Percentiles rank a stretch among this genome's conserved stretches.
Conservation (phyloP, 2,888 invertebrate genomes). For the Pheosia tremula region DNA sequence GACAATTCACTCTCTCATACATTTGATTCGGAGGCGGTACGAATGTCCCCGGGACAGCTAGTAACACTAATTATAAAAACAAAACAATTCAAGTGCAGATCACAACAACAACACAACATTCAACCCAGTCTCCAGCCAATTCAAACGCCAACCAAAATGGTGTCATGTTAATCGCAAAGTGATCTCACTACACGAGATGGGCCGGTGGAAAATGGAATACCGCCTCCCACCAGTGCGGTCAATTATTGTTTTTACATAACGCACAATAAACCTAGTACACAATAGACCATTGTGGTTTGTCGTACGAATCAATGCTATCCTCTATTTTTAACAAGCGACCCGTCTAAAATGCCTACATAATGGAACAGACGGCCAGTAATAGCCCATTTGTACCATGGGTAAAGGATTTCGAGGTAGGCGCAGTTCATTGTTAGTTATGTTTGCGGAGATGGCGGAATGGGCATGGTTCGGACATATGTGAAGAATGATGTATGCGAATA, state of each 20-base stretch:
- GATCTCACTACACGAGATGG: conserved; percentile 32
- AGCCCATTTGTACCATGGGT: conserved; percentile 21
- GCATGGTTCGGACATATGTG: background rate
- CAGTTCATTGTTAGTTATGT: conserved; percentile 27
- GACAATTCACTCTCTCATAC: too few relatives aligned
- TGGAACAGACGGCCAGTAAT: conserved; percentile 22
- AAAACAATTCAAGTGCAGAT: conserved; percentile 6
- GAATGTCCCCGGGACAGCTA: too few relatives aligned
- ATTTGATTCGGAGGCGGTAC: too few relatives aligned
- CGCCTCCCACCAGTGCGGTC: conserved; percentile 46
- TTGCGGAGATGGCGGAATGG: conserved; percentile 12
- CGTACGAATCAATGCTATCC: conserved; percentile 27
- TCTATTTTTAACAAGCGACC: conserved; percentile 24
- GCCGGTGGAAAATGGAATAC: conserved; percentile 41
- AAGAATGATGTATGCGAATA: background rate
- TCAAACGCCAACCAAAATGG: conserved; percentile 27
- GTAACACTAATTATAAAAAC: background rate
- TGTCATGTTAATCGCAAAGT: conserved; percentile 27
- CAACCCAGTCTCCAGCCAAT: conserved; percentile 15
- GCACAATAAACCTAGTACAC: conserved; percentile 21
- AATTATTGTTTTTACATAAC: conserved; percentile 54
- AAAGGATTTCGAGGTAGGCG: conserved; percentile 17
- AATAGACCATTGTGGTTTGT: conserved; percentile 44
- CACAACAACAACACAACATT: background rate
- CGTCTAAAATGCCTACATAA: conserved; percentile 20